Evolutionary conservation across 2,888 invertebrate genomes (phyloP).

Genomic region (Iphiclides podalirius): DNA sequence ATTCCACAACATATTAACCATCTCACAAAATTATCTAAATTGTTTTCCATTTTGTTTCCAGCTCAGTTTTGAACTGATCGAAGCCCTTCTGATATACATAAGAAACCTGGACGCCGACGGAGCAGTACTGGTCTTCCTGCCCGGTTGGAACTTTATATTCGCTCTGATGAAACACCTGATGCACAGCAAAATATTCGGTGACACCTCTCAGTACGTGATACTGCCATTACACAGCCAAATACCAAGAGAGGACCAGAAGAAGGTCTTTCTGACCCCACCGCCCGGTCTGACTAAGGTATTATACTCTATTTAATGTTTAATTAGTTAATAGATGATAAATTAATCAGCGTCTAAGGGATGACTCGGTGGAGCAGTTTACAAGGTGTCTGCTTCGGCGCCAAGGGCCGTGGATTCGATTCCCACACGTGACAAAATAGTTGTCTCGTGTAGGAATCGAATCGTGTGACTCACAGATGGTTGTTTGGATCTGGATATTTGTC

Average conservation of each 20-base stretch:
- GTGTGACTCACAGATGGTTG: too few species aligned
- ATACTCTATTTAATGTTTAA: not conserved
- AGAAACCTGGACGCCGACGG: slow-evolving; percentile 83
- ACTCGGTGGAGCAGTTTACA: too few species aligned
- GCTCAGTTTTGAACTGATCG: slow-evolving; percentile 95
- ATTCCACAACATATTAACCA: too few species aligned
- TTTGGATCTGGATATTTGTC: too few species aligned
- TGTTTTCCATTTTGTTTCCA: slow-evolving; percentile 32
- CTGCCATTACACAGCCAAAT: slow-evolving; percentile 98
- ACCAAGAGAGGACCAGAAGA: slow-evolving; percentile 95
- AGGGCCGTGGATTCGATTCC: too few species aligned
- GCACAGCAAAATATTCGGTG: slow-evolving; percentile 85
- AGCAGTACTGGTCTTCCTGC: slow-evolving; percentile 94
- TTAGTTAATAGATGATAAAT: too few species aligned
- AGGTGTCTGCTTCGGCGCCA: too few species aligned
- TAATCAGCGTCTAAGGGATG: too few species aligned
- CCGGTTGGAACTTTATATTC: slow-evolving; percentile 98
- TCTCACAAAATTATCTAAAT: too few species aligned
- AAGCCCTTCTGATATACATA: slow-evolving; percentile 86
- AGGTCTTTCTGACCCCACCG: slow-evolving; percentile 94
- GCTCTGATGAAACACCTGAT: slow-evolving; percentile 90
- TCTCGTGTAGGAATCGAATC: too few species aligned
- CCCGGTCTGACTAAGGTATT: slow-evolving; percentile 89
- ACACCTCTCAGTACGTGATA: slow-evolving; percentile 83
- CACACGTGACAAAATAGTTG: too few species aligned